Evolutionary conservation across 2,113 vertebrate genomes (phyloP).

Genomic region (Oxygymnocypris stewartii): DNA sequence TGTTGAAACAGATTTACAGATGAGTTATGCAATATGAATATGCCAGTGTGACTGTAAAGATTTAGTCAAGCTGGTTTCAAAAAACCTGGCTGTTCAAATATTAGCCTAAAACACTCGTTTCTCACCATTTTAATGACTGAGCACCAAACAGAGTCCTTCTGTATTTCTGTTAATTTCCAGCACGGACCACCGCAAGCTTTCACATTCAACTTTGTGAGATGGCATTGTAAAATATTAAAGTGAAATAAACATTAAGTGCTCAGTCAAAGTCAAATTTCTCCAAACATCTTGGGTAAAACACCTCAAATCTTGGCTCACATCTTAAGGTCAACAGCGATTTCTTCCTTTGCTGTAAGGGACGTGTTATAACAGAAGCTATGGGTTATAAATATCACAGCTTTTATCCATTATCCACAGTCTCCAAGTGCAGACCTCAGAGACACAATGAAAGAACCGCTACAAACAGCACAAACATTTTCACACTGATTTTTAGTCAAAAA

Average conservation of each 20-base stretch:
- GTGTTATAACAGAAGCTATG: slow-evolving; percentile 25
- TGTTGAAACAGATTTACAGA: slow-evolving; percentile 20
- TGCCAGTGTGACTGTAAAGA: neutral
- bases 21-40: neutral
- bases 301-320: slow-evolving; percentile 25
- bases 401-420: neutral
- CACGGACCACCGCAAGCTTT: neutral
- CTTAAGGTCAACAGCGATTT: slow-evolving; percentile 25
- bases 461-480: neutral
- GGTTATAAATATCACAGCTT: slow-evolving; percentile 37
- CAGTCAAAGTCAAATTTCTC: neutral
- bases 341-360: slow-evolving; percentile 1
- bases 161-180: neutral
- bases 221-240: neutral
- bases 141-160: neutral
- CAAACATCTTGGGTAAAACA: neutral
- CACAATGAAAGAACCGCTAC: neutral
- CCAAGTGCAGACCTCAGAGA: neutral
- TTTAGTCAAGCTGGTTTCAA: slow-evolving; percentile 2
- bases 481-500: neutral
- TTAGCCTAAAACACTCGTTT: neutral
- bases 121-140: neutral
- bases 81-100: neutral
- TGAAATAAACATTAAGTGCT: neutral
- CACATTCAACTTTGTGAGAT: neutral